phyloP scores from a whole-genome alignment of 2,888 invertebrate genomes.

The Iphiclides podalirius region DNA sequence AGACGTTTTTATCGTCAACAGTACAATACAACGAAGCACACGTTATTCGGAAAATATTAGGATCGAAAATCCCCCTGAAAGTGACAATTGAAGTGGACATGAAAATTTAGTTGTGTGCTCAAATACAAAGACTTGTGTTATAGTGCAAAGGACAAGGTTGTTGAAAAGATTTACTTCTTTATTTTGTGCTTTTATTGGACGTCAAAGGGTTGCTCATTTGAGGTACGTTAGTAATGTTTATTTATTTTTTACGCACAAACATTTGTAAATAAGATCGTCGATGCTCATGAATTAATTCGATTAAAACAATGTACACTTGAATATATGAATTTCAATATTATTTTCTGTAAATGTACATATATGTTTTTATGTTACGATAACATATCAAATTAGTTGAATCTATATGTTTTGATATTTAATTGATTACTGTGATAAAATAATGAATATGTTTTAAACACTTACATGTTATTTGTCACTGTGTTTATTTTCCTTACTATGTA shows the following conservation, averaged over 20 bases:
- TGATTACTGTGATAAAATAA: too few species aligned
- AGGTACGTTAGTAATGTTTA: slow-evolving; percentile 14
- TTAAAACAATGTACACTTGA: too few species aligned
- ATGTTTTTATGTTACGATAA: too few species aligned
- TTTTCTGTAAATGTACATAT: neutral
- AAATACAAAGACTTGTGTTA: slow-evolving; percentile 47
- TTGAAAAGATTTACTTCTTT: slow-evolving; percentile 5
- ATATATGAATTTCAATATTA: neutral
- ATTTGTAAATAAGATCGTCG: too few species aligned
- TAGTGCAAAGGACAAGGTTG: slow-evolving; percentile 43
- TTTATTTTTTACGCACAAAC: too few species aligned
- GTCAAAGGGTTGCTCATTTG: slow-evolving; percentile 12
- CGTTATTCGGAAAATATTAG: slow-evolving; percentile 25
- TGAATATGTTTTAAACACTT: neutral
- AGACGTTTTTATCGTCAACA: too few species aligned
- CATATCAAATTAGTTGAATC: too few species aligned
- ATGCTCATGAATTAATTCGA: too few species aligned
- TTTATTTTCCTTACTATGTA: neutral
- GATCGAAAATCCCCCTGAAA: slow-evolving; percentile 39
- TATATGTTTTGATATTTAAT: neutral
- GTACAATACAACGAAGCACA: too few species aligned
- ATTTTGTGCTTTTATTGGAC: slow-evolving; percentile 14
- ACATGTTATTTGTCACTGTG: neutral
- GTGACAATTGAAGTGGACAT: slow-evolving; percentile 62
- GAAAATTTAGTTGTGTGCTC: slow-evolving; percentile 44